phyloP scores from a whole-genome alignment of 2,888 invertebrate species.

The Spialia ferax region DNA sequence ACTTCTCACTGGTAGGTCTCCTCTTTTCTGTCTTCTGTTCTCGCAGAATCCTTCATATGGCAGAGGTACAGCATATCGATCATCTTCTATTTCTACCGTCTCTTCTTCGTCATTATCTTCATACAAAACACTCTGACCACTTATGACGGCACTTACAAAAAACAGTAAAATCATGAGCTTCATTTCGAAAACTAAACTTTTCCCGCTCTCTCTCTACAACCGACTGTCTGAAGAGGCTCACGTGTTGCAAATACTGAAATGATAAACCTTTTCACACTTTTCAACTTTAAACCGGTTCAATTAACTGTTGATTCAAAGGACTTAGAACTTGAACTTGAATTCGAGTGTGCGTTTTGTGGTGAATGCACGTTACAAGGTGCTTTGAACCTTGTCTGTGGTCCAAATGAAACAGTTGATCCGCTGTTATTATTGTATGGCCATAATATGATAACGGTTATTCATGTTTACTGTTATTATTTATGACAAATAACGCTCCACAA shows the following conservation, averaged over 20 bases:
- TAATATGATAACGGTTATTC: too few species aligned
- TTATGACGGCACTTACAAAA: conserved; percentile 15
- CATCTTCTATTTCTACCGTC: conserved; percentile 39
- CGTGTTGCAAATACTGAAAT: conserved; percentile 9
- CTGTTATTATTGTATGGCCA: too few species aligned
- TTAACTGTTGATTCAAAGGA: conserved; percentile 18
- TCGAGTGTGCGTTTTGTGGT: background rate
- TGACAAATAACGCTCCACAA: too few species aligned
- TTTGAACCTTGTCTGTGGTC: background rate
- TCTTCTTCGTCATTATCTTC: conserved; percentile 49
- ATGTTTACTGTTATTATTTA: too few species aligned
- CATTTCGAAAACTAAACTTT: conserved; percentile 23
- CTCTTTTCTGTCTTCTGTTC: conserved; percentile 56
- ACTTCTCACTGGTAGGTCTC: conserved; percentile 47
- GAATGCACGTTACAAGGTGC: background rate
- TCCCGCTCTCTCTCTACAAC: background rate
- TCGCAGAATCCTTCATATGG: conserved; percentile 55
- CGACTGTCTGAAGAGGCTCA: conserved; percentile 7
- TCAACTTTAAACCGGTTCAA: conserved; percentile 33
- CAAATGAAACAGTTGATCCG: too few species aligned
- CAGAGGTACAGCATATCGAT: conserved; percentile 56
- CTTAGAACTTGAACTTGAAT: conserved; percentile 37
- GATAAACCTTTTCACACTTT: background rate
- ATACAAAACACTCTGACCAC: conserved; percentile 3
- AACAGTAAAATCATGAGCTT: background rate